These are phyloP conservation scores for Rhynchomys soricoides DNA, from an alignment of 2,113 vertebrate species.

Conservation along the genomic window DNA sequence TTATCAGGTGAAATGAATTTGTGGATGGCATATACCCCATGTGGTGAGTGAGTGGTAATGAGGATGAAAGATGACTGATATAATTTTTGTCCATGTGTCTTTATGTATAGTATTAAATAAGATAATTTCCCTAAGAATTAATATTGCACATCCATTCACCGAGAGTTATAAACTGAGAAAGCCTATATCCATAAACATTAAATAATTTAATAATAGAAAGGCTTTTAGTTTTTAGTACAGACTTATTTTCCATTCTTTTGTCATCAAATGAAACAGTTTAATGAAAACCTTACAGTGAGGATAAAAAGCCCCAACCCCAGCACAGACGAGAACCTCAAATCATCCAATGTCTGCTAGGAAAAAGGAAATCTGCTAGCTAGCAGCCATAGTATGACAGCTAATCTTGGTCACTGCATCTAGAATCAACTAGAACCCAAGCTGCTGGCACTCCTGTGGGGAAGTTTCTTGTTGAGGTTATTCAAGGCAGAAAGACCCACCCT, in stretches of 20 bases:
- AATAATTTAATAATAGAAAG: constrained; percentile 19
- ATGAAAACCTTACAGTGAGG: background rate
- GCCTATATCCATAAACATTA: background rate
- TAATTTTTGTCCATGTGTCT: background rate
- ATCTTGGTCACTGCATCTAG: background rate
- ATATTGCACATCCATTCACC: constrained; percentile 13
- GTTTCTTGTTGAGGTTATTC: background rate
- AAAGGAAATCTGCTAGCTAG: background rate
- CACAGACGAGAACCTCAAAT: background rate
- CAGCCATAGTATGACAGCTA: background rate
- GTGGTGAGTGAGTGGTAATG: background rate
- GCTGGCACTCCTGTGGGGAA: background rate
- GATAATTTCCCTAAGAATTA: background rate
- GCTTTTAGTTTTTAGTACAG: background rate
- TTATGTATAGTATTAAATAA: background rate
- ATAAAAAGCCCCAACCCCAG: background rate
- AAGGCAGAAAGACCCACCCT: background rate
- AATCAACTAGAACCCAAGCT: background rate
- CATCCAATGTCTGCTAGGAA: background rate
- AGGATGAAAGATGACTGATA: background rate
- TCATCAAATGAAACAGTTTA: background rate
- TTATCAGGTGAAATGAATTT: background rate
- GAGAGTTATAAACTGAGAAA: constrained; percentile 3
- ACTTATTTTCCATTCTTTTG: background rate
- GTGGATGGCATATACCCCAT: background rate